Percentiles rank a stretch among this genome's conserved stretches.
These are phyloP conservation scores for Conistra vaccinii DNA, from an alignment of 2,888 invertebrate species.

Conservation along the genomic window DNA sequence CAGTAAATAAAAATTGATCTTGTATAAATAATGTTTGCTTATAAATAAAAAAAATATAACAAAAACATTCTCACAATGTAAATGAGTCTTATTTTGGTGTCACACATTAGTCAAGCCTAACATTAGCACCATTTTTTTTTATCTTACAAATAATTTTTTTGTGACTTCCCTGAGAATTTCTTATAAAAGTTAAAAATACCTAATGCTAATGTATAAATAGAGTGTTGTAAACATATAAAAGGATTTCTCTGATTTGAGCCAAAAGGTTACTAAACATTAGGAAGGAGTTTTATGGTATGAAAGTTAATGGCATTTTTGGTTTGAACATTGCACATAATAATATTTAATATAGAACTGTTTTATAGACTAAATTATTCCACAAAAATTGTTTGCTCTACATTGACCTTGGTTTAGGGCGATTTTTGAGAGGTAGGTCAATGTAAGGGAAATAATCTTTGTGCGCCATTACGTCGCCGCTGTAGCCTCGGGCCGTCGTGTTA, in stretches of 20 bases:
- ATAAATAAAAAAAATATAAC: constrained; percentile 89
- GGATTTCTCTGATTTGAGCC: constrained; percentile 89
- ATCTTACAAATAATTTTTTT: constrained; percentile 89
- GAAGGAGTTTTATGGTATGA: constrained; percentile 84
- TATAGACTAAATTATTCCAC: constrained; percentile 79
- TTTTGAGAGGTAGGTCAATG: constrained; percentile 76
- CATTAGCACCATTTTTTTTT: constrained; percentile 89
- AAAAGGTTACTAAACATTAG: constrained; percentile 81
- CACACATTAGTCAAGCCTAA: constrained; percentile 90
- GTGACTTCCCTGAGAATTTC: constrained; percentile 90
- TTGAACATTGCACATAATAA: constrained; percentile 90
- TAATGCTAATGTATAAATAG: constrained; percentile 90
- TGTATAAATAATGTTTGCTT: constrained; percentile 89
- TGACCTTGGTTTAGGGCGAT: constrained; percentile 84
- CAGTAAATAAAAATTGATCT: constrained; percentile 88
- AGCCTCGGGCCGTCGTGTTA: constrained; percentile 74
- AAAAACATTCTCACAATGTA: constrained; percentile 88
- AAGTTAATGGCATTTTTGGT: constrained; percentile 90
- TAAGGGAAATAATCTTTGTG: constrained; percentile 85
- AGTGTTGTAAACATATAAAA: constrained; percentile 84
- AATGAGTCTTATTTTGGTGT: constrained; percentile 90
- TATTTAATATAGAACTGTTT: constrained; percentile 85
- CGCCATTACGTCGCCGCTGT: constrained; percentile 73
- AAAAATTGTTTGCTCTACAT: constrained; percentile 85
- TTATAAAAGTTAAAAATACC: constrained; percentile 90